A percentile compares a stretch with the other conserved stretches of the same genome.
Evolutionary conservation across 2,888 invertebrate species (phyloP).

Genomic region (Sericinus montela): DNA sequence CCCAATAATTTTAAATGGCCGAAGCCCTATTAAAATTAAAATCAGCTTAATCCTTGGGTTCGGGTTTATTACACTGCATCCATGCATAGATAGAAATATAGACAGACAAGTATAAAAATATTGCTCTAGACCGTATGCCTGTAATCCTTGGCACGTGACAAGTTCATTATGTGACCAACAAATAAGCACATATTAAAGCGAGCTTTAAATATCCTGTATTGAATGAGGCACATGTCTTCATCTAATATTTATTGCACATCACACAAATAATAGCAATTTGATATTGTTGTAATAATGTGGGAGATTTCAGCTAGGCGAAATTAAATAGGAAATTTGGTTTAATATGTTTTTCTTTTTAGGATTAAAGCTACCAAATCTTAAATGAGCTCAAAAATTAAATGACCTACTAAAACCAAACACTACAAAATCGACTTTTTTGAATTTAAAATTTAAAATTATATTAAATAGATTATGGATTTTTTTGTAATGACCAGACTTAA

Average conservation of each 20-base stretch:
- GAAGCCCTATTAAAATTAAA: conserved; percentile 54
- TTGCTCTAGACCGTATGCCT: conserved; percentile 39
- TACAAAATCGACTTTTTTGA: too few species aligned
- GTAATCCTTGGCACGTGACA: conserved; percentile 68
- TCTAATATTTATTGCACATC: conserved; percentile 71
- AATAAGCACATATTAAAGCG: conserved; percentile 70
- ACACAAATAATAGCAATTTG: conserved; percentile 59
- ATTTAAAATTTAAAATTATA: too few species aligned
- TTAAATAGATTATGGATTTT: too few species aligned
- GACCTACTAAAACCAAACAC: too few species aligned
- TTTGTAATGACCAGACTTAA: too few species aligned
- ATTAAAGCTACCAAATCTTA: too few species aligned
- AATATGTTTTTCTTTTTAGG: too few species aligned
- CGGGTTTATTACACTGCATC: conserved; percentile 9
- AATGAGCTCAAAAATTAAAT: too few species aligned
- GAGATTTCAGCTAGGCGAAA: conserved; percentile 26
- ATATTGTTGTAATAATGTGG: conserved; percentile 55
- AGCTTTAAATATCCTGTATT: conserved; percentile 42
- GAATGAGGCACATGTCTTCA: conserved; percentile 54
- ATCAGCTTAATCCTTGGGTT: conserved; percentile 30
- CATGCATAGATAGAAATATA: conserved; percentile 10
- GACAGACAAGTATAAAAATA: conserved; percentile 40
- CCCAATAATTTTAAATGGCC: conserved; percentile 53
- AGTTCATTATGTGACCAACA: conserved; percentile 65
- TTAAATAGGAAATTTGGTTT: too few species aligned